Evolutionary conservation across 2,113 vertebrate genomes (phyloP), one percentile per base, ranked within the genome.

Genomic region (Panthera leo): DNA sequence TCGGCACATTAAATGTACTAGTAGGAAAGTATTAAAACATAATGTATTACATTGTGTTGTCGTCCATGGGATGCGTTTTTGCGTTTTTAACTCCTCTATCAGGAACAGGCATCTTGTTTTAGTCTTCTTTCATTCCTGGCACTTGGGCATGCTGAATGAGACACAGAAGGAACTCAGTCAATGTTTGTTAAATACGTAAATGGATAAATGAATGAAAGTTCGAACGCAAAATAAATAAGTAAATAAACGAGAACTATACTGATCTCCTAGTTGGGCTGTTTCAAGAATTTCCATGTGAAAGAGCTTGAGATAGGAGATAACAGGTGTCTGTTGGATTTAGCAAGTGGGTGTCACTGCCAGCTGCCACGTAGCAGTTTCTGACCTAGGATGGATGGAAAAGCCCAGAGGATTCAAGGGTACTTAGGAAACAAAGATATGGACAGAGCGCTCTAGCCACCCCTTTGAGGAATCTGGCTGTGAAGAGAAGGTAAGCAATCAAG

Each of bases 1-100:
- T 94, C 23, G 75, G 87, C 73, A 86, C 68, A 94, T 97, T 83
- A 96, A 91, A 83, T 89, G 89, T 61, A 95, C 14, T n/a, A 89
- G 25, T 55, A 73, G 3, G 21, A 90, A 67, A 63, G n/a, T 92
- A 91, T 90, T 87, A 94, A 95, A 94, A 63, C n/a, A 97, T 84
- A 92, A 48, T 48, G 31, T 89, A 92, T 95, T 89, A 73, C 48
- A n/a, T 45, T 96, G 79, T 91, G 27, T 73, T 89, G 13, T 79
- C 85, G 31, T 85, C 95, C 87, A 91, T 6, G 84, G 31, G 48
- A 15, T 94, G 36, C 85, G 19, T 78, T 31, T 48, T 31, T 48
- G 42, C 18, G 75, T 94, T 93, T 96, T 97, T 86, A 95, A 53
- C 75, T 78, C 75, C 27, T 78, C 14, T 78, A 31, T 78, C 1